Evolutionary conservation across 2,888 invertebrate genomes (phyloP), one percentile per base, ranked within the genome.

Genomic region (Rhamphomyia laevipes): DNA sequence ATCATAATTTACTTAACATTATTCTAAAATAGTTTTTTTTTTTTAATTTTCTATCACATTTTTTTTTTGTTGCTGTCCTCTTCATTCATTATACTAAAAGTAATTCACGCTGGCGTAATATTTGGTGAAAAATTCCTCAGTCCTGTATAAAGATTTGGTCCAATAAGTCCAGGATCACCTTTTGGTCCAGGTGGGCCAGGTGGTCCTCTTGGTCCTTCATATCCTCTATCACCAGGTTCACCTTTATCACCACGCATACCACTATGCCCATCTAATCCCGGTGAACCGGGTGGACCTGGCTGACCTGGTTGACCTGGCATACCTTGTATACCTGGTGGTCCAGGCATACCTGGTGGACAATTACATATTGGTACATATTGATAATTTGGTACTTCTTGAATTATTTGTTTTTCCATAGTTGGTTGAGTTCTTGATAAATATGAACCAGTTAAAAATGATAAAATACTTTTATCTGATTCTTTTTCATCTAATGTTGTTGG

Each of bases 291-390:
- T 11, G 81, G 75, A 1, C 87, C 86, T 3, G 57, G 58, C 51
- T 60, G 58, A 0, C 65, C 65, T 2, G 61, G 60, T 2, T 59
- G 47, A 1, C 64, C 64, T 3, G 80, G 66, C 64, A 82, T 83
- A 3, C 88, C 88, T 37, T 86, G 84, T 59, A 84, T 77, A 12
- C 86, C 86, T 83, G 84, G 79, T 18, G 84, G 70, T 2, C 89
- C 90, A 11, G 85, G 82, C 61, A 84, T 82, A 35, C 88, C 91
- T 65, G 89, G 73, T 0, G 86, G 82, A 2, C 90, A 35, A 13
- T 35, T 35, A 35, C 35, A 35, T n/a, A 35, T 35, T 5, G 35
- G 35, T n/a, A 35, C 13, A 35, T 35, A 35, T 35, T 35, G 35
- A 35, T n/a, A n/a, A 13, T 35, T 13, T n/a, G 35, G 35, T 35